A percentile compares a stretch with the other conserved stretches of the same genome.
phyloP scores from a whole-genome alignment of 2,888 invertebrate genomes.

The Campaea margaritaria region DNA sequence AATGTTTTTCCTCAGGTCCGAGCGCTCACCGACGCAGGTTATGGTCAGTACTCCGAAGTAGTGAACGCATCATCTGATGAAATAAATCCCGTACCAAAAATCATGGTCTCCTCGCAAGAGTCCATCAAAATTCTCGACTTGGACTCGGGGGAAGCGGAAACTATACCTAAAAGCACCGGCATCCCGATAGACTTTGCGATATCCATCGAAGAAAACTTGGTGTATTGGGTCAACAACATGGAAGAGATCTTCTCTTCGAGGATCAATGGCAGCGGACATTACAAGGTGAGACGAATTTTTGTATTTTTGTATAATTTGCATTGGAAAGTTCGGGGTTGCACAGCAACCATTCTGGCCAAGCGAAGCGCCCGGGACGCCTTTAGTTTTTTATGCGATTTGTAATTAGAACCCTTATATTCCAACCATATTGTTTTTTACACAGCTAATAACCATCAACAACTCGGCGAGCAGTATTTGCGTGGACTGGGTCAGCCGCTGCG shows the following conservation, averaged over 20 bases:
- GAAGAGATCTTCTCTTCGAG: slow-evolving; percentile 88
- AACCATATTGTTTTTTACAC: slow-evolving; percentile 26
- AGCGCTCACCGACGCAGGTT: slow-evolving; percentile 92
- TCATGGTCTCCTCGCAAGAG: slow-evolving; percentile 90
- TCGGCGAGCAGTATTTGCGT: slow-evolving; percentile 88
- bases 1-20: slow-evolving; percentile 85
- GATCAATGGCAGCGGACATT: slow-evolving; percentile 82
- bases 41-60: slow-evolving; percentile 88
- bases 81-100: slow-evolving; percentile 91
- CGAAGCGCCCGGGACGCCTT: not conserved
- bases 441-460: slow-evolving; percentile 78
- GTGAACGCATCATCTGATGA: slow-evolving; percentile 87
- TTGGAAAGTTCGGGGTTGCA: no score
- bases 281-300: slow-evolving; percentile 59
- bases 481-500: slow-evolving; percentile 94
- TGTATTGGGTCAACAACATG: slow-evolving; percentile 93
- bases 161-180: slow-evolving; percentile 86
- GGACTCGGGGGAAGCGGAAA: slow-evolving; percentile 87
- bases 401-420: not conserved
- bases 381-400: not conserved
- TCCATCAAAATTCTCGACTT: slow-evolving; percentile 91
- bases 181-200: slow-evolving; percentile 89
- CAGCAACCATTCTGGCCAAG: no score
- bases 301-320: not conserved
- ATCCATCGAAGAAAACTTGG: slow-evolving; percentile 88